These are phyloP conservation scores for Bombus difficillimus DNA, from an alignment of 1,140 invertebrate species.

Conservation along the genomic window DNA sequence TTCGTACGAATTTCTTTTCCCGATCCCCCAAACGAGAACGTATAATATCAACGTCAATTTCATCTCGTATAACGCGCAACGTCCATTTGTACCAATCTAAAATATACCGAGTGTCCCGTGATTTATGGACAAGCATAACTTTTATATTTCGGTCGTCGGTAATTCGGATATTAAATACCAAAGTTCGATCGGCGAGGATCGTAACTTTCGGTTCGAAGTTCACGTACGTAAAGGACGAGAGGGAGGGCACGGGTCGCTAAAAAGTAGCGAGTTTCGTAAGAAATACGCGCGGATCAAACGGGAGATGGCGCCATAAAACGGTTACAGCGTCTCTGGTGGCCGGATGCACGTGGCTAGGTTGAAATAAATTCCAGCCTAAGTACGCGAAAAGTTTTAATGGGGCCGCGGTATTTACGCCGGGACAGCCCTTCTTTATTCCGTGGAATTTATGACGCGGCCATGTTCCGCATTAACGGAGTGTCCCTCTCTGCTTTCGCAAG, in stretches of 20 bases:
- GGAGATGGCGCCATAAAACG: conserved; percentile 29
- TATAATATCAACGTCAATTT: no score
- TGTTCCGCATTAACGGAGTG: conserved; percentile 36
- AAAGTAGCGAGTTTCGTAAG: conserved; percentile 33
- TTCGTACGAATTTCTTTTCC: no score
- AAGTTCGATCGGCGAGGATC: no score
- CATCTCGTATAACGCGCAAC: no score
- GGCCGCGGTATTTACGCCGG: conserved; percentile 51
- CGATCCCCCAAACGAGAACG: no score
- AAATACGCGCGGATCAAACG: conserved; percentile 2
- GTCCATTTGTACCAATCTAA: no score
- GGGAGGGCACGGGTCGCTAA: not conserved
- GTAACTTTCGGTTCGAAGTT: not conserved
- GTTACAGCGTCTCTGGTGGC: conserved; percentile 8
- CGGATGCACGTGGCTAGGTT: conserved; percentile 45
- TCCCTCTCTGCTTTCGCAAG: conserved; percentile 7
- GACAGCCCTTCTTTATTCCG: conserved; percentile 28
- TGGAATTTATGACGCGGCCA: conserved; percentile 49
- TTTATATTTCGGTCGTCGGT: no score
- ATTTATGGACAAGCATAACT: no score
- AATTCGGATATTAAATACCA: no score
- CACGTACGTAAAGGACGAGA: no score
- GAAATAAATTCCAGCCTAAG: conserved; percentile 69
- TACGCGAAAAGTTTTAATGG: conserved; percentile 73
- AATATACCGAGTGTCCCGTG: no score